Conservation (phyloP, 2,113 vertebrate genomes). For the Sigmodon hispidus region DNA sequence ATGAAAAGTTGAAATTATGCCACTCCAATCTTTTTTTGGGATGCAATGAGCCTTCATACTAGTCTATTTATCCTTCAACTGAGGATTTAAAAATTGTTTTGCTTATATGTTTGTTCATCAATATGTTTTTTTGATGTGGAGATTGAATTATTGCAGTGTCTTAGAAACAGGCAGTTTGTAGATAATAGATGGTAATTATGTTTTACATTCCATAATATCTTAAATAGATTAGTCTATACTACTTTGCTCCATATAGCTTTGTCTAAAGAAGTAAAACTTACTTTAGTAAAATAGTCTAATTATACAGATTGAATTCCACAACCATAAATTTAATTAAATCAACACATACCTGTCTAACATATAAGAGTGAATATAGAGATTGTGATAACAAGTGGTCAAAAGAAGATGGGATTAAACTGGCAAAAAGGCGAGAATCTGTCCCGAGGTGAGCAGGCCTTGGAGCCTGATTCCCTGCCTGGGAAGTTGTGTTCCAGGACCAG, state of each 20-base stretch:
- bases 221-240: not conserved
- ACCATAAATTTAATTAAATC: not conserved
- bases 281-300: conserved; percentile 5
- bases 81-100: not conserved
- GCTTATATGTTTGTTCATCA: not conserved
- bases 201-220: not conserved
- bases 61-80: not conserved
- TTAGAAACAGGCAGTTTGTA: conserved; percentile 4
- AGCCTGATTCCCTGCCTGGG: no score
- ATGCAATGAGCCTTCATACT: not conserved
- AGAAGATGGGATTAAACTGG: not conserved
- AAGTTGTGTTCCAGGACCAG: no score
- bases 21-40: accelerated
- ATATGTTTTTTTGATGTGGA: not conserved
- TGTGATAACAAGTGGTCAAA: not conserved
- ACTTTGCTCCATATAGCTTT: not conserved
- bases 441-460: no score
- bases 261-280: not conserved
- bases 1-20: not conserved
- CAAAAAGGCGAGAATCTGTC: no score
- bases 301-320: conserved; percentile 30
- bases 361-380: not conserved
- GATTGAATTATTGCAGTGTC: not conserved
- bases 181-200: not conserved
- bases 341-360: not conserved